Evolutionary conservation across 2,797 vertebrate genomes (phyloP).

Genomic region (Etheostoma perlongum): DNA sequence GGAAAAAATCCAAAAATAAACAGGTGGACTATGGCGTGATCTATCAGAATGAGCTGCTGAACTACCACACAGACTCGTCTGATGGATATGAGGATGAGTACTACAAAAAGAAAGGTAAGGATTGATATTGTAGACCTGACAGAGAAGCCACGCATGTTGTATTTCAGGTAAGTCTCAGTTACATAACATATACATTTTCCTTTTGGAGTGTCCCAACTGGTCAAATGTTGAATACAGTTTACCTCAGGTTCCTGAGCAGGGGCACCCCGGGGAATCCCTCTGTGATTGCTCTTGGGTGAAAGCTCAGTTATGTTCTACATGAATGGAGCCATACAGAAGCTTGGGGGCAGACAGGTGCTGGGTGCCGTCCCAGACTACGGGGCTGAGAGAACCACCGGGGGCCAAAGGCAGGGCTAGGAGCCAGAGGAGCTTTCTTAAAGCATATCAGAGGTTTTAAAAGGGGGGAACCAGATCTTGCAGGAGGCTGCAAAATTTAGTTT

Average conservation of each 20-base stretch:
- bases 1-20: constrained; percentile 86
- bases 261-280: constrained; percentile 54
- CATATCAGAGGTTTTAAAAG: neutral
- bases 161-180: constrained; percentile 17
- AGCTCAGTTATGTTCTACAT: constrained; percentile 80
- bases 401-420: constrained; percentile 39
- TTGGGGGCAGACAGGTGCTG: constrained; percentile 70
- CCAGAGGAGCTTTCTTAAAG: constrained; percentile 42
- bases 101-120: constrained; percentile 95
- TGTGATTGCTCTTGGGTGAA: constrained; percentile 75
- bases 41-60: constrained; percentile 91
- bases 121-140: neutral
- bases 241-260: constrained; percentile 10
- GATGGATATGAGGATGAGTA: constrained; percentile 93
- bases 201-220: neutral
- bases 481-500: neutral
- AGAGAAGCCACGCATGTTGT: constrained; percentile 1
- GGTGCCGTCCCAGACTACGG: constrained; percentile 66
- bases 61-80: constrained; percentile 89
- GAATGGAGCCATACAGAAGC: constrained; percentile 72
- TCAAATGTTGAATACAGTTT: constrained; percentile 8
- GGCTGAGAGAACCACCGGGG: constrained; percentile 36
- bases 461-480: neutral
- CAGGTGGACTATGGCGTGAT: constrained; percentile 90
- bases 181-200: neutral